These are phyloP conservation scores for Branchinecta lindahli DNA, from an alignment of 1,140 invertebrate genomes.

Conservation along the genomic window DNA sequence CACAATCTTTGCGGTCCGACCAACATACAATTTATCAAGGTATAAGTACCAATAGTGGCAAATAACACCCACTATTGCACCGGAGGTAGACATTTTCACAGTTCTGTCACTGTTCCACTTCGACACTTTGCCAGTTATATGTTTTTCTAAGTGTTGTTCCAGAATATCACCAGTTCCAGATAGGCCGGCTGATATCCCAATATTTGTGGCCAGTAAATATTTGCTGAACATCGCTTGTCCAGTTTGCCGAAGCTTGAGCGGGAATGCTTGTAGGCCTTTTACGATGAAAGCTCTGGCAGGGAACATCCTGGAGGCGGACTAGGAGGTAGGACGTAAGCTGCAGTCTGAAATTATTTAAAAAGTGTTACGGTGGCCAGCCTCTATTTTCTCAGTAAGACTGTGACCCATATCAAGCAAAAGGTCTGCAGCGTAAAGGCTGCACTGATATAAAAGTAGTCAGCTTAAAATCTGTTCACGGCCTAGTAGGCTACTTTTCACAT, in stretches of 20 bases:
- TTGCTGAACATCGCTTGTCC: constrained; percentile 30
- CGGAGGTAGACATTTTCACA: constrained; percentile 58
- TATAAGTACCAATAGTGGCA: constrained; percentile 71
- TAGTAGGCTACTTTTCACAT: too few relatives aligned
- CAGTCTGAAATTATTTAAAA: too few relatives aligned
- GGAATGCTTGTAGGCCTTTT: too few relatives aligned
- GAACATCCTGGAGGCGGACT: background rate
- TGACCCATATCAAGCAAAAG: too few relatives aligned
- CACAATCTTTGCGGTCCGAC: constrained; percentile 48
- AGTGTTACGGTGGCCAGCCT: too few relatives aligned
- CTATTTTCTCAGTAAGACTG: too few relatives aligned
- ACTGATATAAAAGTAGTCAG: too few relatives aligned
- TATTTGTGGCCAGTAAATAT: constrained; percentile 67
- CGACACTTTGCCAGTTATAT: constrained; percentile 35
- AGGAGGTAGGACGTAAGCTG: too few relatives aligned
- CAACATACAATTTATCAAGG: constrained; percentile 50
- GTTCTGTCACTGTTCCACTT: constrained; percentile 50
- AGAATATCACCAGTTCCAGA: constrained; percentile 62
- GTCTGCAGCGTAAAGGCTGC: too few relatives aligned
- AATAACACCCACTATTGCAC: constrained; percentile 57
- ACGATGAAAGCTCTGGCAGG: background rate
- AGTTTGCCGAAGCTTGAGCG: background rate
- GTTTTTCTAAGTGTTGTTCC: constrained; percentile 68
- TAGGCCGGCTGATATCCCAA: constrained; percentile 57
- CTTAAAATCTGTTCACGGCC: too few relatives aligned